A percentile compares a stretch with the other conserved stretches of the same genome.
These are phyloP conservation scores for Reinhardtius hippoglossoides DNA, from an alignment of 2,113 vertebrate species.

Conservation along the genomic window DNA sequence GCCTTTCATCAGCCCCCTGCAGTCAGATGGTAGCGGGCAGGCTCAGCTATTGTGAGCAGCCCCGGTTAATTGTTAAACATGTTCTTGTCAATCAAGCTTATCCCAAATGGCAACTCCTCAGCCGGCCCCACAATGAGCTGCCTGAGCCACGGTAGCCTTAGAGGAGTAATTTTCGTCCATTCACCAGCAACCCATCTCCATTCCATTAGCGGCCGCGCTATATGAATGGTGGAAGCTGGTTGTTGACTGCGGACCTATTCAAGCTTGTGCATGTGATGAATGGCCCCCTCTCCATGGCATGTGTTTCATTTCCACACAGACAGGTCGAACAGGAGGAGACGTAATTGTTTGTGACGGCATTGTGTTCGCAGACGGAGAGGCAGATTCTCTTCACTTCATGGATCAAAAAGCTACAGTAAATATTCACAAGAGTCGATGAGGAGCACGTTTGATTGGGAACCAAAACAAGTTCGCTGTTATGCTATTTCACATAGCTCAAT, in stretches of 20 bases:
- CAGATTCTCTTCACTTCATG: conserved; percentile 24
- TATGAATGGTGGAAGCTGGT: conserved; percentile 55
- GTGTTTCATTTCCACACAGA: conserved; percentile 55
- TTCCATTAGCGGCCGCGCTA: conserved; percentile 62
- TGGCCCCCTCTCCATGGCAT: conserved; percentile 26
- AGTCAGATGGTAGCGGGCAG: conserved; percentile 51
- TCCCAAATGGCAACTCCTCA: conserved; percentile 65
- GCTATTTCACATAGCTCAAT: conserved; percentile 41
- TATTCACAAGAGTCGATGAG: conserved; percentile 38
- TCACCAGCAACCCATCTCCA: conserved; percentile 48
- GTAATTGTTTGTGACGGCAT: conserved; percentile 59
- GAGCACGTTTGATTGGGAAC: conserved; percentile 13
- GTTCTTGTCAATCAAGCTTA: conserved; percentile 79
- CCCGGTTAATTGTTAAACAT: conserved; percentile 79
- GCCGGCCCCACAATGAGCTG: conserved; percentile 57
- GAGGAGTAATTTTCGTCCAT: conserved; percentile 59
- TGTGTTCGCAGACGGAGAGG: conserved; percentile 35
- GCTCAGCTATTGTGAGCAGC: conserved; percentile 47
- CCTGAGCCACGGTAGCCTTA: conserved; percentile 20
- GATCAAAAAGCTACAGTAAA: conserved; percentile 48
- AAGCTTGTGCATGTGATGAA: conserved; percentile 48
- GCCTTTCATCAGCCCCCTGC: conserved; percentile 60
- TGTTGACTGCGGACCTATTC: conserved; percentile 57
- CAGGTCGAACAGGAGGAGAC: conserved; percentile 38
- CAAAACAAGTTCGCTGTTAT: conserved; percentile 22